Conservation (phyloP, 2,888 invertebrate species). For the Agrochola macilenta region DNA sequence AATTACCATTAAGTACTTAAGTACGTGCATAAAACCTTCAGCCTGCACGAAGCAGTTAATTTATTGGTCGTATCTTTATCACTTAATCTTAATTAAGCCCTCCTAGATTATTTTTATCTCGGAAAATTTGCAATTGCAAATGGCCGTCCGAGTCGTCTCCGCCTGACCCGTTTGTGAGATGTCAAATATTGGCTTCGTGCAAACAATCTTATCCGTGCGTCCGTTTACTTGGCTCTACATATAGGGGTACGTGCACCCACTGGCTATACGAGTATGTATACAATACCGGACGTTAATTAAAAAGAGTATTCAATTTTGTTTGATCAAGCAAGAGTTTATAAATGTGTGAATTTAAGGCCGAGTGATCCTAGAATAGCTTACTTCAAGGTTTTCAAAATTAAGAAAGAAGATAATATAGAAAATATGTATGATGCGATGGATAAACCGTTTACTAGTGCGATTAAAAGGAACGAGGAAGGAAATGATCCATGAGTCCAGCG, state of each 20-base stretch:
- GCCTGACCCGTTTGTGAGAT: conserved; percentile 86
- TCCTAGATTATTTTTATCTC: conserved; percentile 87
- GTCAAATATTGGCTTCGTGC: conserved; percentile 86
- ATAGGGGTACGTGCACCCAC: conserved; percentile 68
- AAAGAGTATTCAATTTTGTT: conserved; percentile 43
- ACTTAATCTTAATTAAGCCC: conserved; percentile 84
- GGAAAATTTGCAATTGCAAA: conserved; percentile 89
- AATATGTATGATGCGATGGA: background rate
- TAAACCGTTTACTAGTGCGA: conserved; percentile 18
- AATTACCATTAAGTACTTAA: conserved; percentile 47
- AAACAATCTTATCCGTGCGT: conserved; percentile 87
- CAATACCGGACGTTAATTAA: conserved; percentile 51
- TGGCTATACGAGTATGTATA: conserved; percentile 38
- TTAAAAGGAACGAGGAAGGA: conserved; percentile 7
- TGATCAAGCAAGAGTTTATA: conserved; percentile 33
- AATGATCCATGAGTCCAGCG: conserved; percentile 14
- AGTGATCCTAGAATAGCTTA: conserved; percentile 46
- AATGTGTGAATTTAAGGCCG: conserved; percentile 32
- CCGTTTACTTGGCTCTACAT: conserved; percentile 82
- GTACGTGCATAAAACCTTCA: conserved; percentile 61
- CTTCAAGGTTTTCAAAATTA: conserved; percentile 37
- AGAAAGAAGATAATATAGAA: conserved; percentile 7
- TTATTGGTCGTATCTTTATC: conserved; percentile 75
- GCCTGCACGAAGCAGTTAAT: conserved; percentile 66
- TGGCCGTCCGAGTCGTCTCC: conserved; percentile 81